A percentile compares a stretch with the other conserved stretches of the same genome.
These are phyloP conservation scores for Ciconia boyciana DNA, from an alignment of 2,113 vertebrate genomes.

Conservation along the genomic window DNA sequence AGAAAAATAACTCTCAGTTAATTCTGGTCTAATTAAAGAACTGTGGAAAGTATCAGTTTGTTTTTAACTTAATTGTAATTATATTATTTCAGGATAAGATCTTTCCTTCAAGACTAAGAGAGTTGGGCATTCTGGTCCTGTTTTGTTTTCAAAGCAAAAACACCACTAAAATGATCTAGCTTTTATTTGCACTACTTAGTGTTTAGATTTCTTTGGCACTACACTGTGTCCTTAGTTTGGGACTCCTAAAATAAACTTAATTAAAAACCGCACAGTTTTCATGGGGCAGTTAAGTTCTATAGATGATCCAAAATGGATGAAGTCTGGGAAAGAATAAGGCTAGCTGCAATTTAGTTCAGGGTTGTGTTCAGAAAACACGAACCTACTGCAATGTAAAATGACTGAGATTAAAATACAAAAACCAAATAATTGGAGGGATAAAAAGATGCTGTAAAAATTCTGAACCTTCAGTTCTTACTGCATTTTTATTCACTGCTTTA, in stretches of 20 bases:
- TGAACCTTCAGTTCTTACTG: background rate
- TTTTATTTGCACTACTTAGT: background rate
- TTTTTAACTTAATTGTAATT: background rate
- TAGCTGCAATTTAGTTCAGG: background rate
- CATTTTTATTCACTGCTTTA: conserved; percentile 1
- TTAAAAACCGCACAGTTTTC: background rate
- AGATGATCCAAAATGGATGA: background rate
- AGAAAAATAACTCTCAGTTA: background rate
- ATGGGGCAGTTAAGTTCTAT: background rate
- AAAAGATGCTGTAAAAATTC: background rate
- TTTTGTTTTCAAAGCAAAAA: background rate
- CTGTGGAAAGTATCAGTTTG: background rate
- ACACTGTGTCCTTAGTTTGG: background rate
- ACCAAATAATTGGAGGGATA: background rate
- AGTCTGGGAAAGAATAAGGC: background rate
- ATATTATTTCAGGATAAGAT: background rate
- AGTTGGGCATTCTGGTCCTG: background rate
- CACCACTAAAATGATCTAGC: background rate
- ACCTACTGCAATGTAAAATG: background rate
- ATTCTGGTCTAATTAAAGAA: background rate
- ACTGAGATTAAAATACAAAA: background rate
- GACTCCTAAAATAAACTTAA: background rate
- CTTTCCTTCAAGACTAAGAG: background rate
- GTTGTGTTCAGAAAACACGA: background rate
- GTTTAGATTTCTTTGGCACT: background rate